Conservation (phyloP, 2,888 invertebrate species). For the Andrena bucephala region DNA sequence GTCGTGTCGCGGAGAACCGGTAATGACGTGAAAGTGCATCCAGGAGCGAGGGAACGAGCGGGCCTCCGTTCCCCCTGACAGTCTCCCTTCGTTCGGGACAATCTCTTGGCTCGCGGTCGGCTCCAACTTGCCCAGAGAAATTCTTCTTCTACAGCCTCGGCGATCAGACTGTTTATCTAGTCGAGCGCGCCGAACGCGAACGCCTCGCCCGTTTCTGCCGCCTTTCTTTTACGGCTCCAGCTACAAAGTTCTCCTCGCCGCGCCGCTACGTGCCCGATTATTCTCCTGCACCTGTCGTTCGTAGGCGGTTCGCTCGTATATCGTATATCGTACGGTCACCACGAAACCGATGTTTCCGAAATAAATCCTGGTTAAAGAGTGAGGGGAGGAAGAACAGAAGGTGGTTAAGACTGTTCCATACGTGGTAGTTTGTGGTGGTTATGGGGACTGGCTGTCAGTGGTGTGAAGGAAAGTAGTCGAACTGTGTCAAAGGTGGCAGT, state of each 20-base stretch:
- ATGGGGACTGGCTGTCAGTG: neutral
- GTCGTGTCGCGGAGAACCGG: slow-evolving; percentile 71
- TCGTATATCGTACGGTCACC: neutral
- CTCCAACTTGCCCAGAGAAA: slow-evolving; percentile 67
- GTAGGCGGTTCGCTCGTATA: neutral
- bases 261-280: slow-evolving; percentile 5
- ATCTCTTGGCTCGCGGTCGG: slow-evolving; percentile 61
- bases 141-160: slow-evolving; percentile 65
- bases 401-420: too few relatives aligned
- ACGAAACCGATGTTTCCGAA: neutral
- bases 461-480: slow-evolving; percentile 5
- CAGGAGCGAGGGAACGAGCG: slow-evolving; percentile 59
- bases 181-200: slow-evolving; percentile 68
- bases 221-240: slow-evolving; percentile 26
- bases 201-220: slow-evolving; percentile 50
- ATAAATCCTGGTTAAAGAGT: neutral
- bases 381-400: neutral
- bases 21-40: slow-evolving; percentile 82
- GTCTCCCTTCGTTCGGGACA: slow-evolving; percentile 64
- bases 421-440: too few relatives aligned
- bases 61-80: slow-evolving; percentile 60
- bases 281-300: slow-evolving; percentile 40
- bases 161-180: slow-evolving; percentile 58
- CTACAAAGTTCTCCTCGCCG: neutral
- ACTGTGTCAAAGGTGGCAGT: slow-evolving; percentile 35